phyloP scores from a whole-genome alignment of 2,113 vertebrate genomes.

The Labrus mixtus region DNA sequence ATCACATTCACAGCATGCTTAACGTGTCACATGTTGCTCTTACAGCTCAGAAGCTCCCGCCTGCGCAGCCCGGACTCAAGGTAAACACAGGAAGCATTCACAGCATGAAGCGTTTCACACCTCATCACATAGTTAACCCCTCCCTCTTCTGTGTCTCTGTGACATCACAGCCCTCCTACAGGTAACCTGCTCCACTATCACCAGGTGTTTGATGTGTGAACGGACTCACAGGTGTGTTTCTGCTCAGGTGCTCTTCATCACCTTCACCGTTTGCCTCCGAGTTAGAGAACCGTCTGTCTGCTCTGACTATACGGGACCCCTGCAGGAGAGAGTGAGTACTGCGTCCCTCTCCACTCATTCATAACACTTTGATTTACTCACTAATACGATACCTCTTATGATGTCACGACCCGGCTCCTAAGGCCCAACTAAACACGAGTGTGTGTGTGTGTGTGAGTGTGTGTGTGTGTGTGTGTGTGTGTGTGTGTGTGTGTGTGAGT shows the following conservation, averaged over 20 bases:
- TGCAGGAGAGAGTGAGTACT: constrained; percentile 59
- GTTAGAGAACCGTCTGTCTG: constrained; percentile 59
- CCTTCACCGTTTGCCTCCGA: constrained; percentile 56
- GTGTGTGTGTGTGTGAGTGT: too few relatives aligned
- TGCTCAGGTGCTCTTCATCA: constrained; percentile 60
- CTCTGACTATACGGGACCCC: constrained; percentile 28
- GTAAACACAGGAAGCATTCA: constrained; percentile 39
- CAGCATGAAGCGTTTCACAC: too few relatives aligned
- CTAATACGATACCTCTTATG: too few relatives aligned
- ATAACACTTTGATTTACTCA: too few relatives aligned
- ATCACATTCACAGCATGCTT: not conserved
- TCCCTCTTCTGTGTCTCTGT: constrained; percentile 36
- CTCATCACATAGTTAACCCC: not conserved
- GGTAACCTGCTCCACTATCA: constrained; percentile 56
- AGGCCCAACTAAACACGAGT: too few relatives aligned
- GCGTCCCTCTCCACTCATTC: not conserved
- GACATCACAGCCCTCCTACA: constrained; percentile 43
- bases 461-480: too few relatives aligned
- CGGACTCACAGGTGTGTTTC: constrained; percentile 15
- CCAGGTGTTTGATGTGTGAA: not conserved
- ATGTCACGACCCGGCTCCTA: too few relatives aligned
- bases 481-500: too few relatives aligned
- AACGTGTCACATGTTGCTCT: constrained; percentile 9
- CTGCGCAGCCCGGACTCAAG: constrained; percentile 27
- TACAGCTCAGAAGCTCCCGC: constrained; percentile 54